Evolutionary conservation across 2,797 vertebrate species (phyloP).

Genomic region (Oreortyx pictus): DNA sequence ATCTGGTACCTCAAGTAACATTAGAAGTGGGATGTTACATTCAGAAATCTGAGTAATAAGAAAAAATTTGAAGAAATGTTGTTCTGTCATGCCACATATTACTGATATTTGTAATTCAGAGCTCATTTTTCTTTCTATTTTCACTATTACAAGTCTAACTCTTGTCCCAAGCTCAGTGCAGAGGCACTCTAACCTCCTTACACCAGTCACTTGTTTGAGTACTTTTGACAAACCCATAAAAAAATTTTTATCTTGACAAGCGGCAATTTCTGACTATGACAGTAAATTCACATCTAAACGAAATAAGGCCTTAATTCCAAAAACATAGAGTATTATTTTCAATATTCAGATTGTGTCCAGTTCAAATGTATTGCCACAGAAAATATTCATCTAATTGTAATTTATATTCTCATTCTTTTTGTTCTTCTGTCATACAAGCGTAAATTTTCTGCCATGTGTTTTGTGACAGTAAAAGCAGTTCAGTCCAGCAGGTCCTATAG

Average conservation of each 20-base stretch:
- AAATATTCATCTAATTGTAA: neutral
- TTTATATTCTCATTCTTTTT: neutral
- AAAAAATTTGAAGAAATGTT: neutral
- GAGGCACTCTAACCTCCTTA: neutral
- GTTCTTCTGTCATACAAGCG: neutral
- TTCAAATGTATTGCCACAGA: neutral
- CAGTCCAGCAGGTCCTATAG: neutral
- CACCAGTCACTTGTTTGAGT: accelerated
- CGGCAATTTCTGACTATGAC: neutral
- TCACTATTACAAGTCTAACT: too few species aligned
- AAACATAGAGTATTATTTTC: neutral
- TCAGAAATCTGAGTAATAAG: neutral
- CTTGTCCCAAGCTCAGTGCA: neutral
- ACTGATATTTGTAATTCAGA: neutral
- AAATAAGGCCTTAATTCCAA: neutral
- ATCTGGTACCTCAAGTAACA: neutral
- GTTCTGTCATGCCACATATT: neutral
- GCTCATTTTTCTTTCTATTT: neutral
- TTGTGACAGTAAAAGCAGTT: neutral
- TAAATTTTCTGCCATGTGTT: neutral
- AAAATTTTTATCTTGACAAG: neutral
- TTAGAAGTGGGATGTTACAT: neutral
- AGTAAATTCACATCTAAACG: neutral
- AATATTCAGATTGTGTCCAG: neutral
- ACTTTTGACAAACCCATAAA: neutral